These are phyloP conservation scores for Philopedon plagiatum DNA, from an alignment of 2,888 invertebrate genomes.

Conservation along the genomic window DNA sequence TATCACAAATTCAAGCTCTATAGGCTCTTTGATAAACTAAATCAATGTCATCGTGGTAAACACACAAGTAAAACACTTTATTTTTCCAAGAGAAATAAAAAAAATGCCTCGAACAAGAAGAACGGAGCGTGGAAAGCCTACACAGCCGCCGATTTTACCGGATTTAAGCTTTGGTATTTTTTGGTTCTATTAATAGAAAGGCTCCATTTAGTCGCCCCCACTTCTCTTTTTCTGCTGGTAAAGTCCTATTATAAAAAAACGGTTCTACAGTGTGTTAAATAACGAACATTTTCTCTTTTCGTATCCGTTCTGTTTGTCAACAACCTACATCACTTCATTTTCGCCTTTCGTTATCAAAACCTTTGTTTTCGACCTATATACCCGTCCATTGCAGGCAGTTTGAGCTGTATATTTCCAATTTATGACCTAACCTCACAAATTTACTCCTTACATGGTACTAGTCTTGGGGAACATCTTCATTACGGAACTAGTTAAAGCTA, in stretches of 20 bases:
- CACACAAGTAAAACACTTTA: neutral
- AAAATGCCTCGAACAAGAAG: no score
- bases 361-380: neutral
- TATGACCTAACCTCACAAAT: neutral
- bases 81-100: no score
- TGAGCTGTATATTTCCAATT: neutral
- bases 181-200: no score
- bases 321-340: neutral
- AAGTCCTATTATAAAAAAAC: no score
- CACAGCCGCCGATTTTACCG: no score
- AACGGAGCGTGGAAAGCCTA: no score
- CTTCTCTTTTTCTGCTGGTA: no score
- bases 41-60: neutral
- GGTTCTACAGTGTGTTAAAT: neutral
- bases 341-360: neutral
- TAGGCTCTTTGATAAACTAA: neutral
- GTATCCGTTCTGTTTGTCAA: neutral
- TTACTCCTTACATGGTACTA: constrained; percentile 64
- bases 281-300: neutral
- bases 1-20: constrained; percentile 10
- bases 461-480: constrained; percentile 68
- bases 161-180: no score
- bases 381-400: neutral
- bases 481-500: constrained; percentile 63
- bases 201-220: no score